Evolutionary conservation across 2,888 invertebrate genomes (phyloP).

Genomic region (Elysia crispata): DNA sequence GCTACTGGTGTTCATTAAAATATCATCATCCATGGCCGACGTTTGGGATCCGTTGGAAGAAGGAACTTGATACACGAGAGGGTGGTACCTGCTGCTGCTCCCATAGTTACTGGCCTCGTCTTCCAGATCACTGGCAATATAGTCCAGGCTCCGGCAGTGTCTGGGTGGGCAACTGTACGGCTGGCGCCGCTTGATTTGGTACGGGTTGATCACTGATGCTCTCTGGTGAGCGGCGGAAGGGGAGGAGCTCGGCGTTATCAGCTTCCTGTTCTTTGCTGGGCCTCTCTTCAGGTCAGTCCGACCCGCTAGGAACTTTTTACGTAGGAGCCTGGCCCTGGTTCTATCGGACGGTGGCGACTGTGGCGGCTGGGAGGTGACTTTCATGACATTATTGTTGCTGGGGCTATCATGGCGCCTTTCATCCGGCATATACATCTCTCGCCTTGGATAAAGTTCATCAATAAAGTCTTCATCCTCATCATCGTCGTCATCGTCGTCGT

Average conservation of each 20-base stretch:
- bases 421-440: too few species aligned
- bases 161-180: conserved; percentile 68
- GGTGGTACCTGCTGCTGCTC: too few species aligned
- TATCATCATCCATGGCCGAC: conserved; percentile 50
- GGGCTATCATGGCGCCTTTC: too few species aligned
- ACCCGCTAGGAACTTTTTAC: background rate
- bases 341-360: background rate
- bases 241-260: background rate
- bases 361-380: background rate
- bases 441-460: too few species aligned
- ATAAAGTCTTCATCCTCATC: background rate
- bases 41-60: too few species aligned
- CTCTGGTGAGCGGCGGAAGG: background rate
- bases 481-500: background rate
- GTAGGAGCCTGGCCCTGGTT: too few species aligned
- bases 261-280: background rate
- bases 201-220: conserved; percentile 49
- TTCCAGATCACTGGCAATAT: conserved; percentile 75
- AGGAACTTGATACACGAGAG: too few species aligned
- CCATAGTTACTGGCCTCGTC: conserved; percentile 53
- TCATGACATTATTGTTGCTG: too few species aligned
- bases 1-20: conserved; percentile 65
- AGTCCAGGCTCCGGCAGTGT: conserved; percentile 74
- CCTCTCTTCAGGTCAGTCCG: background rate
- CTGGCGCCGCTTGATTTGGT: conserved; percentile 71